phyloP scores from a whole-genome alignment of 2,113 vertebrate species.

The Regulus satrapa region DNA sequence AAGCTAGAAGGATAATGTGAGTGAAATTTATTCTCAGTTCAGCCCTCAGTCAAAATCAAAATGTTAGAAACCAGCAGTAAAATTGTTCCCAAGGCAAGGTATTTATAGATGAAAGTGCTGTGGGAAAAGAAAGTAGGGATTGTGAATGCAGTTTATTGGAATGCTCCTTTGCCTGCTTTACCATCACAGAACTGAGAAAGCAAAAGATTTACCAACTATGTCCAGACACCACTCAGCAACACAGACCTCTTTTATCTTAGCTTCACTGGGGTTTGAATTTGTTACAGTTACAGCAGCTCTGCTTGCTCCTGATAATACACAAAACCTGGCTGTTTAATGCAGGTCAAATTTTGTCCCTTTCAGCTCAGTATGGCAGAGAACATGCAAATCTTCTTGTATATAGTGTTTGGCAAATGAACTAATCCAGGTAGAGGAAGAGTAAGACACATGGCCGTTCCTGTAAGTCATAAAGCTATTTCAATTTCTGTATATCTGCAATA shows the following conservation, averaged over 20 bases:
- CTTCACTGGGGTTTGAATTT: background rate
- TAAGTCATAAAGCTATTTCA: background rate
- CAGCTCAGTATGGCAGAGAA: background rate
- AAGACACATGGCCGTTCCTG: background rate
- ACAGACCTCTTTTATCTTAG: background rate
- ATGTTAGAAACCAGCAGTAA: background rate
- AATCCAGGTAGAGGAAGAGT: background rate
- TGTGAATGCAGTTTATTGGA: background rate
- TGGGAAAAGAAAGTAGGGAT: background rate
- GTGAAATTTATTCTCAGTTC: background rate
- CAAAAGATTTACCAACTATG: background rate
- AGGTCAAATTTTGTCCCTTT: background rate
- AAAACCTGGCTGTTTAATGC: background rate
- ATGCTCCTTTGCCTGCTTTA: background rate
- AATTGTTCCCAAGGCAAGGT: background rate
- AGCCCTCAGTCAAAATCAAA: background rate
- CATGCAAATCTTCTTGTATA: background rate
- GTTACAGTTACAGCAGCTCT: background rate
- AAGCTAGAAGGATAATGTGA: background rate
- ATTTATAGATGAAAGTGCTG: background rate
- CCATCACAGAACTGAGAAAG: background rate
- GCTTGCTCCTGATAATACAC: background rate
- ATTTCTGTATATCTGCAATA: background rate
- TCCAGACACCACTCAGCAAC: background rate
- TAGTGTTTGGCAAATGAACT: background rate